Conservation (phyloP, 2,888 invertebrate genomes). For the Geotrupes spiniger region DNA sequence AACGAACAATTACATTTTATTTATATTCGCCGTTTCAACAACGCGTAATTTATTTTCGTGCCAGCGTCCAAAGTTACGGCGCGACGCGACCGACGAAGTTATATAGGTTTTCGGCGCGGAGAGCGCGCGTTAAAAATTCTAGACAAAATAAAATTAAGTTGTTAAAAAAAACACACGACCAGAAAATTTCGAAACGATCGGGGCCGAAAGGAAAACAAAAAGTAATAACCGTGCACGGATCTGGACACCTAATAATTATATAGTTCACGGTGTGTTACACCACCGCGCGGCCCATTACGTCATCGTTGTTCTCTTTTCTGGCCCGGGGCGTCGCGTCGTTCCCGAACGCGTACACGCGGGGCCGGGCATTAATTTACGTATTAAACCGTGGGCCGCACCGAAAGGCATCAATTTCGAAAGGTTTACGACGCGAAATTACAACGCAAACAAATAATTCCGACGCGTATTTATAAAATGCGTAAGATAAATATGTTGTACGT, state of each 20-base stretch:
- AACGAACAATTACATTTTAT: too few species aligned
- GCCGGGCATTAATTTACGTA: conserved; percentile 17
- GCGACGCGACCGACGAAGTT: too few species aligned
- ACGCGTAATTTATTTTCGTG: too few species aligned
- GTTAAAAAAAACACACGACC: conserved; percentile 4
- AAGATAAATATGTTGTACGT: too few species aligned
- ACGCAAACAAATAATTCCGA: too few species aligned
- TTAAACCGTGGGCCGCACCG: conserved; percentile 16
- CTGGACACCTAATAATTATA: conserved; percentile 29
- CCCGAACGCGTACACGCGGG: neutral
- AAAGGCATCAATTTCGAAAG: conserved; percentile 1
- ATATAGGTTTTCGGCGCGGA: too few species aligned
- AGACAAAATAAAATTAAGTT: conserved; percentile 6
- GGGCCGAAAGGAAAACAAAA: conserved; percentile 9
- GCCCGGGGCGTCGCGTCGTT: neutral
- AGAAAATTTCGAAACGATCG: conserved; percentile 1
- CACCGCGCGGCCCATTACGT: conserved; percentile 24
- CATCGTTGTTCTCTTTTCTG: conserved; percentile 3
- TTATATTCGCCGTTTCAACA: too few species aligned
- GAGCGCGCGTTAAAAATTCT: too few species aligned
- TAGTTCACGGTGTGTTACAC: conserved; percentile 25
- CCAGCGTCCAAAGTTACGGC: too few species aligned
- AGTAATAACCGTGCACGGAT: conserved; percentile 24
- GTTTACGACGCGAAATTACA: too few species aligned
- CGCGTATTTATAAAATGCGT: too few species aligned